Evolutionary conservation across 2,113 vertebrate genomes (phyloP), one percentile per base, ranked within the genome.

Genomic region (Madoqua kirkii): DNA sequence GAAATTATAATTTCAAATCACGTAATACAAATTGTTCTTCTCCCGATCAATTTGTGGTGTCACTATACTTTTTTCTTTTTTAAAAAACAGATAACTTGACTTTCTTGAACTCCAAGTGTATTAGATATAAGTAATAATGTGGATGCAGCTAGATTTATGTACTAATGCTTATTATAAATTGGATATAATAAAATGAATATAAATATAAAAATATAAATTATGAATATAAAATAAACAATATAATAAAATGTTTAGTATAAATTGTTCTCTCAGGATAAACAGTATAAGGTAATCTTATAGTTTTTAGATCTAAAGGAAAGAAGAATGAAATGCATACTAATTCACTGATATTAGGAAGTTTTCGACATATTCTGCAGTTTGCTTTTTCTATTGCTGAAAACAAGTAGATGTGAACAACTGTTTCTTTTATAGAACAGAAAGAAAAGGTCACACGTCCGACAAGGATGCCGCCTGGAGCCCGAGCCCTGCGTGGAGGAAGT

Each of bases 231-330:
- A 64, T 33, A 62, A 62, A 33, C 6, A 33, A 31, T 64, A 64
- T 33, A 64, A 8, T 64, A 64, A 64, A 45, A 62, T 60, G n/a
- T 45, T 89, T 50, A 83, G 78, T 57, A 67, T 79, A 88, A 96
- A 87, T 55, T 84, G 60, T 97, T 79, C 95, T 90, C 82, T 48
- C 10, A 48, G 67, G 83, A 83, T 1, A 2, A 54, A n/a, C 33
- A 76, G 67, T 60, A 55, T 54, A 95, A 90, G 88, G 96, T 71
- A 96, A 94, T 92, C 91, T 74, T 94, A 64, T 89, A 85, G 64
- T 31, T 92, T 92, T 79, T 79, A 79, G 90, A 82, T 86, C 48
- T 90, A 57, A 29, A 91, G 84, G 60, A 81, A 86, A 91, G 85
- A 96, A 79, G 59, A 81, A 57, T n/a, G 64, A 83, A 12, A 50